Evolutionary conservation across 2,888 invertebrate species (phyloP).

Genomic region (Phaonia tiefii): DNA sequence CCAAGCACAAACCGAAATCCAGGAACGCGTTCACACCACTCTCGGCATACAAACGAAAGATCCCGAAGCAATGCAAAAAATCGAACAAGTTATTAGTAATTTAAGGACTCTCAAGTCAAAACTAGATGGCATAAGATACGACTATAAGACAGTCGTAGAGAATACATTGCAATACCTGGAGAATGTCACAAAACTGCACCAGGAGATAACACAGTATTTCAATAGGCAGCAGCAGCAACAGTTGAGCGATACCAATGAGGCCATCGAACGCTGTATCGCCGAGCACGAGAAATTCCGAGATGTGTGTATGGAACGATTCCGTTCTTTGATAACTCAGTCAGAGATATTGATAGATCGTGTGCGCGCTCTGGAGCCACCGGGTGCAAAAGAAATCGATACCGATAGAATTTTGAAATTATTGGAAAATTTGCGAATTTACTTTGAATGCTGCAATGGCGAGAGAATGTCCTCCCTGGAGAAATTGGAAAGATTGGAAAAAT

Average conservation of each 20-base stretch:
- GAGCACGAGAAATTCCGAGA: conserved; percentile 86
- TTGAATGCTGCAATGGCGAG: conserved; percentile 84
- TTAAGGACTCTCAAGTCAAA: conserved; percentile 85
- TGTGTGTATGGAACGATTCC: conserved; percentile 85
- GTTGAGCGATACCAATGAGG: conserved; percentile 76
- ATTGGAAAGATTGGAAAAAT: conserved; percentile 86
- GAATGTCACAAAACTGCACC: conserved; percentile 84
- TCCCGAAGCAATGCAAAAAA: conserved; percentile 81
- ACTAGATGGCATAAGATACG: conserved; percentile 85
- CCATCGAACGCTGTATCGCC: conserved; percentile 82
- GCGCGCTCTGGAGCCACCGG: conserved; percentile 86
- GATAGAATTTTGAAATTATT: conserved; percentile 85
- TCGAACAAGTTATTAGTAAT: conserved; percentile 85
- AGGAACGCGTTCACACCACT: conserved; percentile 85
- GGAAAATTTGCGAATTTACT: conserved; percentile 83
- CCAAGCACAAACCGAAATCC: conserved; percentile 85
- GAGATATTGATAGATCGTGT: conserved; percentile 86
- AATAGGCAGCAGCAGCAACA: conserved; percentile 72
- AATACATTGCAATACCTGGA: conserved; percentile 87
- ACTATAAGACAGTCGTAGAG: conserved; percentile 87
- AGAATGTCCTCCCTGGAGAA: conserved; percentile 85
- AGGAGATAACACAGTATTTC: conserved; percentile 83
- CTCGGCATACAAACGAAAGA: conserved; percentile 85
- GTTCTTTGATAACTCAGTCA: conserved; percentile 85
- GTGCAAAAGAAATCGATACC: conserved; percentile 85